Evolutionary conservation across 2,888 invertebrate species (phyloP), one percentile per base, ranked within the genome.

Genomic region (Hesperia comma): DNA sequence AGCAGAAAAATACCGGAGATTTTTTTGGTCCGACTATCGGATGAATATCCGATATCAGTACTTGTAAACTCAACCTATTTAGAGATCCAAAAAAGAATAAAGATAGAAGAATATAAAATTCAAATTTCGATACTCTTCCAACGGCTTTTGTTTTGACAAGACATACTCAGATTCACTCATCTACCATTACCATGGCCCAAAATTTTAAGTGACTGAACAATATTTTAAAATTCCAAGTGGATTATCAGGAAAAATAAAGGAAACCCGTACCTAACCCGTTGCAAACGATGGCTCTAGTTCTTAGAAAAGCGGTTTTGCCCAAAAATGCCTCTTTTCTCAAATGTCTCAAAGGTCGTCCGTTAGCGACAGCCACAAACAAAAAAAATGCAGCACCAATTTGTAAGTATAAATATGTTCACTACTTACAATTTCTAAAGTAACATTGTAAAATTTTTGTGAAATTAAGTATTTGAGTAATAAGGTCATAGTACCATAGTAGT

Each of bases 251-350:
- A 69, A 72, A 60, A 64, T 67, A 68, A 67, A 54, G 68, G 71
- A 74, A 73, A 17, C 61, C 67, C 71, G 33, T 69, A 2, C 49
- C 70, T 73, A 68, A 63, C 67, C 62, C 63, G 68, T 70, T 68
- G 37, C 17, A 68, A 78, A 86, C 77, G 69, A 90, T 90, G 90
- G 88, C 90, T 74, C 74, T 88, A 72, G 85, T 88, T 69, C 74
- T 90, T 72, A 85, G 86, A 73, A 90, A 89, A 72, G 84, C 86
- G 21, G 82, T 86, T 68, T 69, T 85, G 69, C 79, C 87, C 6
- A 89, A 80, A 74, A 87, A 90, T 55, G 78, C 86, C 7, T 80
- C 87, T 33, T 70, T 90, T 66, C 72, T 90, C 2, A 89, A 88
- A 85, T 88, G 85, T 67, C 79, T 90, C 12, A 87, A 83, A 70